Evolutionary conservation across 2,888 invertebrate genomes (phyloP).

Genomic region (Limnephilus rhombicus): DNA sequence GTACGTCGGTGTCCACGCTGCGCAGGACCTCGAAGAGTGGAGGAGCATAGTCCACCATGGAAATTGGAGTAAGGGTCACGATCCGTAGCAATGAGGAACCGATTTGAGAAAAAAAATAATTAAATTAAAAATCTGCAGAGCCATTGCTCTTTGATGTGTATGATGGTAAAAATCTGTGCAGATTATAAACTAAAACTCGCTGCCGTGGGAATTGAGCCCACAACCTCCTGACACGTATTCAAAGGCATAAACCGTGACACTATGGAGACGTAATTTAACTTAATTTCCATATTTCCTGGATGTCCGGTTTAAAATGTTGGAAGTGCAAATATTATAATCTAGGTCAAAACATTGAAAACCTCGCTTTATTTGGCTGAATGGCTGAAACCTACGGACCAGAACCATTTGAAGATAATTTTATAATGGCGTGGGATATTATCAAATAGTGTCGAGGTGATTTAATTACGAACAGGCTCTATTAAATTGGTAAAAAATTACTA

Average conservation of each 20-base stretch:
- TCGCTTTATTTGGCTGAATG: background rate
- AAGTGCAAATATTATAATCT: background rate
- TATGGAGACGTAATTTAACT: background rate
- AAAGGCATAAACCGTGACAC: background rate
- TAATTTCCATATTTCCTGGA: background rate
- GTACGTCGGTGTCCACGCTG: no score
- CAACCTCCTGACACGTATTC: background rate
- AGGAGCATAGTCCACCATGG: no score
- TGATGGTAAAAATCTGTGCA: no score
- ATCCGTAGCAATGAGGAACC: no score
- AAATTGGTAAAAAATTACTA: no score
- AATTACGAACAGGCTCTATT: background rate
- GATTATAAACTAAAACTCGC: background rate
- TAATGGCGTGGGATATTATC: background rate
- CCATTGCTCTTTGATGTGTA: no score
- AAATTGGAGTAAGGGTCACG: no score
- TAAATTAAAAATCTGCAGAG: no score
- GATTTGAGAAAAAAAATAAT: no score
- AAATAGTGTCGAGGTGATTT: background rate
- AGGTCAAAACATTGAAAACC: background rate
- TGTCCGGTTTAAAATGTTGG: background rate
- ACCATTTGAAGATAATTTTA: background rate
- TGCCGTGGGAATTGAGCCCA: background rate
- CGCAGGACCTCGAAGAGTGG: no score
- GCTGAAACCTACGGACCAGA: background rate